A percentile compares a stretch with the other conserved stretches of the same genome.
phyloP scores from a whole-genome alignment of 2,113 vertebrate genomes.

The Sturnus vulgaris region DNA sequence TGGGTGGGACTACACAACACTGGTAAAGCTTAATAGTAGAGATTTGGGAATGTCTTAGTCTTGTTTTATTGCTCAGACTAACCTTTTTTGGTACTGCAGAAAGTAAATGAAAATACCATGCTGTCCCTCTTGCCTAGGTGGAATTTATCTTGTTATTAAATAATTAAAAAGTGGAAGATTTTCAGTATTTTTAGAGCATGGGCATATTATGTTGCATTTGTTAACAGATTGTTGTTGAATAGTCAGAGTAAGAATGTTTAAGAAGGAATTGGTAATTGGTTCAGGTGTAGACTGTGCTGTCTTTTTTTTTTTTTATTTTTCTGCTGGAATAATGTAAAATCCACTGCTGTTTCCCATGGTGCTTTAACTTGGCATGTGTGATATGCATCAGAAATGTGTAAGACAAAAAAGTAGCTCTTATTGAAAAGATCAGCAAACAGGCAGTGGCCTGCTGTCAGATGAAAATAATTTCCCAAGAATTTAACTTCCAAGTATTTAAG shows the following conservation, averaged over 20 bases:
- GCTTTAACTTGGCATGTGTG: not conserved
- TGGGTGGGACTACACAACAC: not conserved
- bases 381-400: not conserved
- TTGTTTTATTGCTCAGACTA: not conserved
- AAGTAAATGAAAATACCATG: not conserved
- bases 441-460: not conserved
- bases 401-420: not conserved
- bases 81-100: not conserved
- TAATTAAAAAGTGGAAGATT: not conserved
- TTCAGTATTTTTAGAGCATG: constrained; percentile 5
- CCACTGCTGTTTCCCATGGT: not conserved
- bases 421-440: not conserved
- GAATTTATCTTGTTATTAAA: not conserved
- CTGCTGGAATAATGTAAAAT: not conserved
- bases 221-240: not conserved
- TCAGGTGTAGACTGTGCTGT: not conserved
- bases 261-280: not conserved
- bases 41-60: not conserved
- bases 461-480: not conserved
- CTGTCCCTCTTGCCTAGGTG: not conserved
- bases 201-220: not conserved
- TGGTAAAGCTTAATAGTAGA: not conserved
- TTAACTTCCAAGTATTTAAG: not conserved
- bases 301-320: not conserved
- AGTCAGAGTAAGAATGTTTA: not conserved